Base-by-base conservation (phyloP, 2,113 vertebrate species). In the Desmodus rotundus region DNA sequence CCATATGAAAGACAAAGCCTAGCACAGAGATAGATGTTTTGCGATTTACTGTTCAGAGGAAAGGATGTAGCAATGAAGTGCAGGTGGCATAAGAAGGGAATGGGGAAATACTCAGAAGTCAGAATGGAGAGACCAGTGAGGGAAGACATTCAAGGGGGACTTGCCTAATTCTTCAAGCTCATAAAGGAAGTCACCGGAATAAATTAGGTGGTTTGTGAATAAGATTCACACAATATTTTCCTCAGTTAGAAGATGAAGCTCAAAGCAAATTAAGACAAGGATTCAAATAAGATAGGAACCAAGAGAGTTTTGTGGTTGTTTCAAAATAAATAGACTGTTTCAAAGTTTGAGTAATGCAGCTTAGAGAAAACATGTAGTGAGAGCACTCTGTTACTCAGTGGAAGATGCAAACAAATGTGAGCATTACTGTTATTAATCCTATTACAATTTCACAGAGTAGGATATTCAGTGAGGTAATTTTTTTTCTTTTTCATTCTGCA, bases 1-100 rank as follows among this genome's bases (percentile, higher is more conserved):
- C 14, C 31, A 41, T 85, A 16, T 54, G 73, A 95, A 94, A 92
- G 47, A 94, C 19, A 97, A 95, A 76, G 24, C 13, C 45, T 67
- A 28, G 24, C 6, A 63, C 4, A 65, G 33, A 52, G 22, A 87
- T 12, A 74, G 19, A 28, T 56, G 43, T 73, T 4, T 45, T 26
- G 80, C 31, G 41, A 87, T 16, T 16, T 36, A 28, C 17, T 54
- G 43, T 50, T 77, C 7, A 73, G 76, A 76, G 65, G 13, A 91
- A 81, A 43, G 22, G 2, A 4, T 70, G 26, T 24, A 72, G 20
- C 8, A 84, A 31, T 43, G 28, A 86, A 92, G 85, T 50, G 1
- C 22, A 86, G 61, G 5, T 15, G 8, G 16, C 10, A 16, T 36
- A 47, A 84, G 19, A 50, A 15, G 58, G 0, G 16, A 74, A 73